A percentile compares a stretch with the other conserved stretches of the same genome.
Evolutionary conservation across 2,113 vertebrate genomes (phyloP).

Genomic region (Puffinus mauretanicus): DNA sequence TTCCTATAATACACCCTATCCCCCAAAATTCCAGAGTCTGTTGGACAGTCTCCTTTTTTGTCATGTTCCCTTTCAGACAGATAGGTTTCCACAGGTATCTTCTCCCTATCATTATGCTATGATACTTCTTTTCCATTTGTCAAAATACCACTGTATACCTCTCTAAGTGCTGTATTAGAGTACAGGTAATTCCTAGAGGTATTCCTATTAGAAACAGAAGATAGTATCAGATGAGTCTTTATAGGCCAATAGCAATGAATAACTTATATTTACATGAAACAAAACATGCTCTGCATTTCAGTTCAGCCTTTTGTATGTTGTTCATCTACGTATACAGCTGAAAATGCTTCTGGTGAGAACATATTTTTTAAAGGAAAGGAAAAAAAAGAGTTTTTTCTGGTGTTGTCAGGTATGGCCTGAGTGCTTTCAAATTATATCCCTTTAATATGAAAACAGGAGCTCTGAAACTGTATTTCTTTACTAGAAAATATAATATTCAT

Average conservation of each 20-base stretch:
- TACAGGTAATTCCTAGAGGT: neutral
- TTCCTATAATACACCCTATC: neutral
- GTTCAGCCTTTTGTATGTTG: neutral
- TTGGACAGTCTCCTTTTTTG: neutral
- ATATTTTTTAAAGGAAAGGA: neutral
- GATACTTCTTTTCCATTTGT: neutral
- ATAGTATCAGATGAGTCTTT: neutral
- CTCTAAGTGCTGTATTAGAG: neutral
- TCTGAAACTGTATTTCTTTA: neutral
- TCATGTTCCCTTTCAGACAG: neutral
- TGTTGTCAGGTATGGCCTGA: neutral
- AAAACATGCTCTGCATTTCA: neutral
- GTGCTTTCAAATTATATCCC: neutral
- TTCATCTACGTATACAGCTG: neutral
- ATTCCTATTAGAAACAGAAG: neutral
- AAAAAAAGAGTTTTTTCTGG: neutral
- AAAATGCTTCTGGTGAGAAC: neutral
- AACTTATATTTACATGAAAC: neutral
- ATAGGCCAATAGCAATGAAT: neutral
- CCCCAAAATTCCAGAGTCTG: neutral
- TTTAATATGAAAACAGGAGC: neutral
- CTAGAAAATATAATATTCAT: neutral
- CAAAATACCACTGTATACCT: neutral
- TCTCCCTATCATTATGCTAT: fast-evolving
- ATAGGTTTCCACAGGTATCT: neutral